phyloP scores from a whole-genome alignment of 2,888 invertebrate genomes.

The Rapana venosa region DNA sequence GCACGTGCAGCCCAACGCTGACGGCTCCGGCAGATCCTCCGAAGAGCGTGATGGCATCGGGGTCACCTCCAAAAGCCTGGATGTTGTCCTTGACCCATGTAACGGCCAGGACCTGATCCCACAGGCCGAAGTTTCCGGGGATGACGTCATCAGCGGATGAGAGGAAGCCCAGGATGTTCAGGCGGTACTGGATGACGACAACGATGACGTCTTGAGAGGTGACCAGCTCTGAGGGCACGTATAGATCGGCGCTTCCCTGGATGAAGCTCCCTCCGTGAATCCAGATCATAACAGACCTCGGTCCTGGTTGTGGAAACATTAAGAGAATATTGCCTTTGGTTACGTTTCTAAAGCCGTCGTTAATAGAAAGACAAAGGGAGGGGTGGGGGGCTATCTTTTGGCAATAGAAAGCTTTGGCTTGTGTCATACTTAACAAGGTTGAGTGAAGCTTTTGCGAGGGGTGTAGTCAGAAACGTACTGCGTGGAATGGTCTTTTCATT shows the following conservation, averaged over 20 bases:
- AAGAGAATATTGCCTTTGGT: no score
- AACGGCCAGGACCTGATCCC: slow-evolving; percentile 39
- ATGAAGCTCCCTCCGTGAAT: slow-evolving; percentile 36
- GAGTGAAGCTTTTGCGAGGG: no score
- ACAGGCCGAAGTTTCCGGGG: slow-evolving; percentile 40
- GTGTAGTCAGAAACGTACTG: no score
- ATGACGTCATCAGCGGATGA: slow-evolving; percentile 18
- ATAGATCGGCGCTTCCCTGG: neutral
- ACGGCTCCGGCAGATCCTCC: slow-evolving; percentile 35
- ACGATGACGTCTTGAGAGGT: slow-evolving; percentile 39
- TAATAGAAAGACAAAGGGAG: no score
- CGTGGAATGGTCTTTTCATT: no score
- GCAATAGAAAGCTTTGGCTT: no score
- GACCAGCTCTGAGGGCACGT: slow-evolving; percentile 18
- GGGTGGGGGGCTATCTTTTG: no score
- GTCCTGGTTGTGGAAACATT: neutral
- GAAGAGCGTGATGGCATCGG: slow-evolving; percentile 28
- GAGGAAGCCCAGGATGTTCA: slow-evolving; percentile 40
- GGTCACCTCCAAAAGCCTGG: slow-evolving; percentile 42
- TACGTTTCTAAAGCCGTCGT: no score
- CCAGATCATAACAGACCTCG: slow-evolving; percentile 36
- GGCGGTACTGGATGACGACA: slow-evolving; percentile 43
- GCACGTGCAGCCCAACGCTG: slow-evolving; percentile 33
- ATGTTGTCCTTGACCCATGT: slow-evolving; percentile 41
- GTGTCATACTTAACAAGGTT: no score